Percentiles rank a stretch among this genome's conserved stretches.
Evolutionary conservation across 2,888 invertebrate species (phyloP).

Genomic region (Pecten maximus): DNA sequence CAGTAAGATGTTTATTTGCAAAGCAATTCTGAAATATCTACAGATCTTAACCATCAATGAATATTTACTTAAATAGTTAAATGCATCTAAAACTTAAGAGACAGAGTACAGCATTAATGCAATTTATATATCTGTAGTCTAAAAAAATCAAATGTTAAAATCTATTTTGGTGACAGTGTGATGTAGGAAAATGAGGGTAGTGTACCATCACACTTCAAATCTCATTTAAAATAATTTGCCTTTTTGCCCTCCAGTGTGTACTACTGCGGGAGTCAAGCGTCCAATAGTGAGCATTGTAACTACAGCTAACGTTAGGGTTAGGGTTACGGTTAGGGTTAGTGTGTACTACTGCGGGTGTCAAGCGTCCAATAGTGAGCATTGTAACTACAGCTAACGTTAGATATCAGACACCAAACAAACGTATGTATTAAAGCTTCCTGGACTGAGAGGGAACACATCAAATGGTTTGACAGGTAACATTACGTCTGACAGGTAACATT

Average conservation of each 20-base stretch:
- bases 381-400: neutral
- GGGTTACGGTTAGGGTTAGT: too few species aligned
- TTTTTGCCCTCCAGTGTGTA: neutral
- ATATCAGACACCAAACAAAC: neutral
- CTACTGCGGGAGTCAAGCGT: neutral
- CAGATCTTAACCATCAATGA: neutral
- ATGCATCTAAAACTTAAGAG: neutral
- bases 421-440: neutral
- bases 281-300: neutral
- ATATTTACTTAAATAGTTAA: neutral
- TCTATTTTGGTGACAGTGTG: neutral
- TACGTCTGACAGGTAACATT: neutral
- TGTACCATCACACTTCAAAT: neutral
- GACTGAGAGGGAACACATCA: neutral
- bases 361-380: neutral
- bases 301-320: neutral
- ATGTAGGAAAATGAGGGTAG: neutral
- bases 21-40: too few species aligned
- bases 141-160: neutral
- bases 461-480: neutral
- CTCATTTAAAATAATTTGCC: neutral
- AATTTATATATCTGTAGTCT: neutral
- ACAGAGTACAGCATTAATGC: neutral
- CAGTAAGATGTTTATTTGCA: too few species aligned
- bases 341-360: too few species aligned